Percentiles rank a stretch among this genome's conserved stretches.
phyloP scores from a whole-genome alignment of 2,113 vertebrate genomes.

The Hylia prasina region DNA sequence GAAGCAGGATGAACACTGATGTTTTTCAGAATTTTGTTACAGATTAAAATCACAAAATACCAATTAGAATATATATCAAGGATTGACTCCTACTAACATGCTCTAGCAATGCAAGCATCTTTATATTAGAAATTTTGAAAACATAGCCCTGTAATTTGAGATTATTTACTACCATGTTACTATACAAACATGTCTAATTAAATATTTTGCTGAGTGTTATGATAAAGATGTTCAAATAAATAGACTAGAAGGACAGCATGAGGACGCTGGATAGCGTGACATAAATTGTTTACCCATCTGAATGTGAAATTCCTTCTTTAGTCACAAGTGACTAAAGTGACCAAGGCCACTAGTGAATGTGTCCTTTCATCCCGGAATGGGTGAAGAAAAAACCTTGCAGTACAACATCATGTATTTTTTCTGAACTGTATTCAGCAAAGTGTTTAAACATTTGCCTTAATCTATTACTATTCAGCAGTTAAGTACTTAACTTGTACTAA shows the following conservation, averaged over 20 bases:
- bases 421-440: background rate
- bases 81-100: background rate
- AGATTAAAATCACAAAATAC: background rate
- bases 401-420: background rate
- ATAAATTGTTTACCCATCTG: background rate
- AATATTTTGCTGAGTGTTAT: background rate
- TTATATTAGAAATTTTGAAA: background rate
- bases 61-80: background rate
- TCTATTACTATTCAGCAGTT: background rate
- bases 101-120: background rate
- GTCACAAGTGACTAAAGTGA: background rate
- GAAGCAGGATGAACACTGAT: background rate
- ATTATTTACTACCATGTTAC: background rate
- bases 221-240: background rate
- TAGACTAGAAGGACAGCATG: background rate
- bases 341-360: background rate
- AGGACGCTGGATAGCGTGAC: background rate
- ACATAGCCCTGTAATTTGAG: background rate
- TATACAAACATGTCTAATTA: background rate
- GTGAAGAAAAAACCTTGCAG: background rate
- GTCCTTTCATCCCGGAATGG: background rate
- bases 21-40: background rate
- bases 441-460: background rate
- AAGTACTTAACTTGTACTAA: background rate
- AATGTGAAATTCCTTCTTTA: background rate